Conservation (phyloP, 2,888 invertebrate genomes). For the Oxyteleia sp. region DNA sequence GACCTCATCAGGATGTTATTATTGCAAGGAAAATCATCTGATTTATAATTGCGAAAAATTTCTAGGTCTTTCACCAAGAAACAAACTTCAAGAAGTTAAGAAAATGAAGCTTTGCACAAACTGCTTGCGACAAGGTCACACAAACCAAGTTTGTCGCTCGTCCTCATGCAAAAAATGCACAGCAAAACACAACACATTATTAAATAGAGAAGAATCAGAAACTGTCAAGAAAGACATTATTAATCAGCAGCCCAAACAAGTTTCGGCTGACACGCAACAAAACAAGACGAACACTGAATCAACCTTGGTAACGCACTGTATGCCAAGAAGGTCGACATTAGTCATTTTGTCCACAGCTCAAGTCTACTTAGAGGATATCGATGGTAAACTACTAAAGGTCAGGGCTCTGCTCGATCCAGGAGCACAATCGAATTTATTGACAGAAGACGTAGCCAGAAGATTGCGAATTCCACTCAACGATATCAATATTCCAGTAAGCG, state of each 20-base stretch:
- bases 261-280: background rate
- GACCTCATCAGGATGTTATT: background rate
- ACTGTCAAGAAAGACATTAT: background rate
- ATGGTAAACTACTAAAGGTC: constrained; percentile 16
- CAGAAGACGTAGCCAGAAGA: constrained; percentile 1
- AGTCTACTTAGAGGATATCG: constrained; percentile 20
- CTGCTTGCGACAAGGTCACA: constrained; percentile 14
- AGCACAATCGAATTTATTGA: constrained; percentile 18
- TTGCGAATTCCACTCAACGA: constrained; percentile 1
- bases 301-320: constrained; percentile 11
- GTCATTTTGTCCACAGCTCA: constrained; percentile 16
- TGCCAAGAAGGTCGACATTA: background rate
- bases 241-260: background rate
- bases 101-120: constrained; percentile 14
- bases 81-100: constrained; percentile 2
- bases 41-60: constrained; percentile 14
- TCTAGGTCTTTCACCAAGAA: background rate
- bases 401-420: constrained; percentile 21
- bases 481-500: constrained; percentile 1
- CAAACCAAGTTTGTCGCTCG: constrained; percentile 3
- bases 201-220: background rate
- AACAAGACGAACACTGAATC: background rate
- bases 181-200: constrained; percentile 15
- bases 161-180: constrained; percentile 28
- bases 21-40: background rate